Evolutionary conservation across 2,113 vertebrate species (phyloP).

Genomic region (Prionailurus viverrinus): DNA sequence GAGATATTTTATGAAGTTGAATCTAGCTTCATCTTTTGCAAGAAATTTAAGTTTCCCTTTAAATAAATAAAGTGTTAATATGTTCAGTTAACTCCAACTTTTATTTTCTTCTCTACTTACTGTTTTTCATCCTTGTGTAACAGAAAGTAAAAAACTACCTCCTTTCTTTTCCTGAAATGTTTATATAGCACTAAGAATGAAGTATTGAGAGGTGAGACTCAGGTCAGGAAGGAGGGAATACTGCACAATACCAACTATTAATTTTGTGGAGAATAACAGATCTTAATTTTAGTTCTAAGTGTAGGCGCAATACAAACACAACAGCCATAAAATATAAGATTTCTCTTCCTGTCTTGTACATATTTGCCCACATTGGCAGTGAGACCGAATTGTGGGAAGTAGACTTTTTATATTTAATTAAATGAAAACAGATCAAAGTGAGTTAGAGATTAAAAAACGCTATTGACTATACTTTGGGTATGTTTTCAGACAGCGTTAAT

Average conservation of each 20-base stretch:
- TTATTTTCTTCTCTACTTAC: not conserved
- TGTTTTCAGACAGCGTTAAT: not conserved
- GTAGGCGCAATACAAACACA: slow-evolving; percentile 14
- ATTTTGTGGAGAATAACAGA: slow-evolving; percentile 54
- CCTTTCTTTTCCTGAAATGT: slow-evolving; percentile 39
- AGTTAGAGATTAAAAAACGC: not conserved
- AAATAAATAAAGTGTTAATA: slow-evolving; percentile 39
- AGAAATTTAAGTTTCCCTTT: slow-evolving; percentile 29
- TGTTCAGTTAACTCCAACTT: not conserved
- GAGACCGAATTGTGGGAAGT: not conserved
- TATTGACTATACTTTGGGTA: not conserved
- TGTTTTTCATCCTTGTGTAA: not conserved
- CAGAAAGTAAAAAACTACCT: not conserved
- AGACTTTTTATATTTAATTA: not conserved
- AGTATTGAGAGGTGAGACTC: slow-evolving; percentile 2
- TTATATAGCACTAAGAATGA: slow-evolving; percentile 48
- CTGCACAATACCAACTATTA: not conserved
- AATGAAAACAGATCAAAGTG: not conserved
- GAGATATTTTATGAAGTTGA: slow-evolving; percentile 13
- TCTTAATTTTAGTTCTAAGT: slow-evolving; percentile 14
- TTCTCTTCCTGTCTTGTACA: slow-evolving; percentile 34
- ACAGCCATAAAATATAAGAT: not conserved
- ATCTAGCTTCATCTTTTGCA: not conserved
- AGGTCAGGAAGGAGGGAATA: not conserved
- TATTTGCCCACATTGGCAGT: slow-evolving; percentile 16